Base-by-base conservation (phyloP, 2,113 vertebrate genomes). In the Columba janthina region DNA sequence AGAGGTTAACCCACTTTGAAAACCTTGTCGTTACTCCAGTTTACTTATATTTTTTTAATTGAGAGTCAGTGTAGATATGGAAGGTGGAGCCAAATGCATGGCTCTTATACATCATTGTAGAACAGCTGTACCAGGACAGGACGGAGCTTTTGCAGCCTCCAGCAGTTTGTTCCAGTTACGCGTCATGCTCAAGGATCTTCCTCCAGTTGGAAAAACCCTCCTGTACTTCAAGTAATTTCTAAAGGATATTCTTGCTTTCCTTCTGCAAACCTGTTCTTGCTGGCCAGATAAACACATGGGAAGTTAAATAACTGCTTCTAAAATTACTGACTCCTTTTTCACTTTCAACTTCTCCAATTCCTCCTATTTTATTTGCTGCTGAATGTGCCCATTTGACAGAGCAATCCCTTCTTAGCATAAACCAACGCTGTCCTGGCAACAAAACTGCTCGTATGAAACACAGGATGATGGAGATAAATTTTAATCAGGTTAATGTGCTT, bases 401-500 rank as follows among this genome's bases (percentile, higher is more conserved):
- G 69, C 85, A 90, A 73, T 56, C 72, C 69, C 53, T 75, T 78
- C 90, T 92, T 90, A 90, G 79, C 2, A 0, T 81, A 92, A 95
- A 78, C 76, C 66, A 75, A 94, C 18, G 70, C 67, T 26, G 62
- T 36, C 65, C 57, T 3, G 1, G 85, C 69, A 78, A 62, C 65
- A 95, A 67, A 92, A 79, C 85, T 69, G 38, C 31, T 64, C n/a
- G 44, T 77, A 95, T 83, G 90, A 94, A 96, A 88, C 72, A 78
- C 2, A 89, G 73, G 44, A 97, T 71, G 73, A 93, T 74, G 67
- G 79, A 92, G 88, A 77, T 94, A 60, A 89, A 89, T 95, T 96
- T 95, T 94, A 94, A 96, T 96, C 90, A 97, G 61, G 88, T 88
- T 94, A 96, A 94, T 89, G 93, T 75, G 65, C 88, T 95, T 90